Percentiles rank a stretch among this genome's conserved stretches.
phyloP scores from a whole-genome alignment of 2,888 invertebrate genomes.

The Papilio gigon region DNA sequence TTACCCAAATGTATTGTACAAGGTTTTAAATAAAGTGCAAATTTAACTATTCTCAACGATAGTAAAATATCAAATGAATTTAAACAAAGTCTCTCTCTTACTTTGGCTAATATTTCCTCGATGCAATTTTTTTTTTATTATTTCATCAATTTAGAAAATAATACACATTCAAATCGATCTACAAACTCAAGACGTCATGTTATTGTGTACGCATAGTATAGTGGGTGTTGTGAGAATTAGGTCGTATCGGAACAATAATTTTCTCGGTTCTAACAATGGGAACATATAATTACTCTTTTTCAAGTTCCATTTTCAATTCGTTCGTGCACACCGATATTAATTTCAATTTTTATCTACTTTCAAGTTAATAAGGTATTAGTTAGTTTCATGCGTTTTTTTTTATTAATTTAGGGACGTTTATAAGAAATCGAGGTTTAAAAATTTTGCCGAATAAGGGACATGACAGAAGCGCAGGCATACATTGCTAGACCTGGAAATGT shows the following conservation, averaged over 20 bases:
- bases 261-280: conserved; percentile 7
- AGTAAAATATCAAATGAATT: too few species aligned
- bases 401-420: not conserved
- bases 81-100: too few species aligned
- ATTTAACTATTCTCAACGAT: too few species aligned
- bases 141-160: too few species aligned
- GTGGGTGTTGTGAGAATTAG: conserved; percentile 8
- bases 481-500: conserved; percentile 62
- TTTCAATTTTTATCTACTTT: not conserved
- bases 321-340: conserved; percentile 24
- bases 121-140: too few species aligned
- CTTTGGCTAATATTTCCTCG: too few species aligned
- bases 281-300: not conserved
- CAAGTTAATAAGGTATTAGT: conserved; percentile 5
- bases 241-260: not conserved
- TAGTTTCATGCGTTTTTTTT: conserved; percentile 14
- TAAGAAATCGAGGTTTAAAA: not conserved
- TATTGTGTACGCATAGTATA: too few species aligned
- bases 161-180: too few species aligned
- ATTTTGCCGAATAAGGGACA: conserved; percentile 26
- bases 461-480: conserved; percentile 20
- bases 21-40: too few species aligned
- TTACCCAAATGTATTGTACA: too few species aligned
- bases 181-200: too few species aligned
- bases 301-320: conserved; percentile 5